Evolutionary conservation across 2,888 invertebrate genomes (phyloP), one percentile per base, ranked within the genome.

Genomic region (Gari tellinella): DNA sequence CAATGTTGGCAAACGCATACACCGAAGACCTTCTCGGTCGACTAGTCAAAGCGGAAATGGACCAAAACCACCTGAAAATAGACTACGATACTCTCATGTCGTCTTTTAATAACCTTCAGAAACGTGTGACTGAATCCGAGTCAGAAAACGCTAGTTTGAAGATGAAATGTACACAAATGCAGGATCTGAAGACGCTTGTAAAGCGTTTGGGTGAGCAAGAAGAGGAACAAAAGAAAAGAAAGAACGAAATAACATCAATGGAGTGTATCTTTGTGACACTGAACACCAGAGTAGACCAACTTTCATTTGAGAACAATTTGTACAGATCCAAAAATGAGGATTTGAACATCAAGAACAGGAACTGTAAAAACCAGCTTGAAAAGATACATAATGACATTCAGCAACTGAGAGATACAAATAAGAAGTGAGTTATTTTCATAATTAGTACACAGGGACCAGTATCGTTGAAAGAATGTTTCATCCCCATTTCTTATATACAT

Each of bases 331-430:
- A 62, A 14, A 61, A 72, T 45, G 72, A 74, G 25, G 53, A 46
- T 12, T 41, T 74, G 5, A 58, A 48, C n/a, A 68, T 41, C 41
- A 56, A 79, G 45, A 65, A 46, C 19, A 70, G 46, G n/a, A 62
- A 72, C 46, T 61, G 65, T 45, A 74, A 55, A 23, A 72, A 70
- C 25, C 66, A 77, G 15, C 40, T 68, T 15, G 64, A 72, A 31
- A 66, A 63, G 53, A 48, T 74, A 1, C 65, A 63, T 23, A 67
- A 68, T n/a, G 72, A 74, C 31, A 49, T 76, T 17, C 48, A 69
- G 2, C 66, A 63, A 12, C 37, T 72, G 12, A 69, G 58, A 23
- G 53, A 62, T 37, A 63, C 72, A 10, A 79, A 72, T 41, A 67
- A 64, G 55, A 64, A 66, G 65, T 76, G 31, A 31, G 70, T 40